Conservation (phyloP, 2,888 invertebrate species). For the Geophilus truncorum region DNA sequence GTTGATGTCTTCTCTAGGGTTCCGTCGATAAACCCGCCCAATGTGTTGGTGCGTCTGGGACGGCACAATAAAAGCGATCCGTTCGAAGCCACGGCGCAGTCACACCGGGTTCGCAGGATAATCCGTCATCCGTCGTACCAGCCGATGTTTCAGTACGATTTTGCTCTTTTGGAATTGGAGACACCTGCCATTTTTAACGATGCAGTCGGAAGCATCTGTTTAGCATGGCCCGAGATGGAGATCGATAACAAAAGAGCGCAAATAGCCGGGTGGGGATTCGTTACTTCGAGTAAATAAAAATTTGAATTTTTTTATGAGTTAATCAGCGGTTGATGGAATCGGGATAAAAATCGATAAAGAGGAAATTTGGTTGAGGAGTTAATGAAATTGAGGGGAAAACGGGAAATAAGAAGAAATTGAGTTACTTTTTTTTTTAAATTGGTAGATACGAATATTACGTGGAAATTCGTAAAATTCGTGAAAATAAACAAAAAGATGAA, state of each 20-base stretch:
- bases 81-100: neutral
- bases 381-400: no score
- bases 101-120: neutral
- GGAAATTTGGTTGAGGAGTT: no score
- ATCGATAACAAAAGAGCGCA: neutral
- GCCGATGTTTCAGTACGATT: neutral
- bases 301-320: neutral
- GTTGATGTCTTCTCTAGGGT: neutral
- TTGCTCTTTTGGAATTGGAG: slow-evolving; percentile 1
- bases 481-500: no score
- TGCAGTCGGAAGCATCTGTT: neutral
- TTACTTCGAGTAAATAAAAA: neutral
- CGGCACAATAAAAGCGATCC: neutral
- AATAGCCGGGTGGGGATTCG: neutral
- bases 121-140: neutral
- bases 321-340: no score
- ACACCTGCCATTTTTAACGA: neutral
- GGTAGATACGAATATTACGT: no score
- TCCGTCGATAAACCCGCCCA: neutral
- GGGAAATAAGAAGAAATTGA: no score
- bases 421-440: no score
- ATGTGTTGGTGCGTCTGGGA: neutral
- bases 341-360: no score
- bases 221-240: neutral
- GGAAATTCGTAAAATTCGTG: no score